Percentiles rank a stretch among this genome's conserved stretches.
phyloP scores from a whole-genome alignment of 2,888 invertebrate species.

The Nysson spinosus region DNA sequence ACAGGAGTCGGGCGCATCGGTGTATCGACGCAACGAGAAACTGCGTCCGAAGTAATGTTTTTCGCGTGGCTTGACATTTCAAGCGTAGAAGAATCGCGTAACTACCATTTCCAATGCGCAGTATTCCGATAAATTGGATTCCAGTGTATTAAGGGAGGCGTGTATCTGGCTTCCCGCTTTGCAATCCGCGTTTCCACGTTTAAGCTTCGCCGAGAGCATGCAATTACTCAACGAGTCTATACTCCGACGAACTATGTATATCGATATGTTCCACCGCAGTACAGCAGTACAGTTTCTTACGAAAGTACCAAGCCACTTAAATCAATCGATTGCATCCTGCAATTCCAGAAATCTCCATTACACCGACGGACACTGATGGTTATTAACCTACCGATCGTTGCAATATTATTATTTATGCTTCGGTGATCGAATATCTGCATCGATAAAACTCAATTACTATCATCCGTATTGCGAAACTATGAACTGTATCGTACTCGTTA shows the following conservation, averaged over 20 bases:
- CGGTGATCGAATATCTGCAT: too few relatives aligned
- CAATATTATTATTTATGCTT: too few relatives aligned
- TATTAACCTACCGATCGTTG: too few relatives aligned
- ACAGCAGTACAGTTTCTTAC: slow-evolving; percentile 12
- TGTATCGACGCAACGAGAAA: slow-evolving; percentile 4
- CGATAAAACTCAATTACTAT: too few relatives aligned
- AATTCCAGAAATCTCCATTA: too few relatives aligned
- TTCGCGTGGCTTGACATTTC: slow-evolving; percentile 48
- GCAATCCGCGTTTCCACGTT: slow-evolving; percentile 41
- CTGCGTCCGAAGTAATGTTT: slow-evolving; percentile 20
- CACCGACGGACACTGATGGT: too few relatives aligned
- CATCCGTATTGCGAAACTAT: too few relatives aligned
- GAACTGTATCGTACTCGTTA: too few relatives aligned
- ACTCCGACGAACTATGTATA: slow-evolving; percentile 5
- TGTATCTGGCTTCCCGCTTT: slow-evolving; percentile 47
- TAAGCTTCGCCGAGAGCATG: slow-evolving; percentile 32
- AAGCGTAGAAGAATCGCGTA: slow-evolving; percentile 47
- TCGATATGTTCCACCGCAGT: neutral
- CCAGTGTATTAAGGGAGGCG: slow-evolving; percentile 48
- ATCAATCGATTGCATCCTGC: too few relatives aligned
- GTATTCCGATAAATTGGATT: slow-evolving; percentile 60
- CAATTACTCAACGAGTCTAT: slow-evolving; percentile 38
- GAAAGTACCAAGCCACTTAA: slow-evolving; percentile 2
- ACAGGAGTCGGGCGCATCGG: neutral
- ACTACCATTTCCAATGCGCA: slow-evolving; percentile 50